Base-by-base conservation (phyloP, 2,797 vertebrate species). In the Orestias chungarensis region DNA sequence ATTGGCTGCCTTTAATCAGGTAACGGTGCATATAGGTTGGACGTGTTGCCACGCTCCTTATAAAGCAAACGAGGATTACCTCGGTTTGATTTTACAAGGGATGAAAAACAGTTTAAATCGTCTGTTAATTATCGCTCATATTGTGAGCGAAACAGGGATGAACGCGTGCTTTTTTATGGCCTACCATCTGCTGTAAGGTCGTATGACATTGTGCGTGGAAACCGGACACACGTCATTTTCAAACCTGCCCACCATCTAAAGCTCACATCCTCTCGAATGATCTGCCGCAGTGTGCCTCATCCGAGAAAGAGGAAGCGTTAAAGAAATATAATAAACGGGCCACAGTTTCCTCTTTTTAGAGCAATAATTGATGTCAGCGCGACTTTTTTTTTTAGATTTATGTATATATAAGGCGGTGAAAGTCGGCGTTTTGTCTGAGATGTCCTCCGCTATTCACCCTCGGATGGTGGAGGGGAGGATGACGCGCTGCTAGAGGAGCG, bases 401-500 rank as follows among this genome's bases (percentile, higher is more conserved):
- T n/a, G n/a, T 9, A 61, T 20, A 38, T 11, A 14, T 27, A 74
- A 49, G 79, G 79, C 25, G 71, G 42, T 35, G 40, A 72, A 43
- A 76, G 55, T 81, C 84, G 71, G 80, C 76, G 17, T 83, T 82
- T 70, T 33, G 54, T 8, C 47, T 59, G 67, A 72, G 66, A 78
- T 87, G 87, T 87, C 90, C 84, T 89, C 90, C 90, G 81, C 88
- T 89, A 89, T 91, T 86, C 90, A 89, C 90, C 85, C 31, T 73
- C 81, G 77, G 2, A 77, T 76, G 82, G 90, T 86, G 87, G 83
- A 84, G 87, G 88, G 71, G 33, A 54, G 80, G 69, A 70, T 91
- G 89, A 92, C 91, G 91, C 76, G 84, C 25, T 64, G 31, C 14
- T n/a, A 1, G 27, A 54, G 0, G 40, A 0, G 33, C 38, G 72